Evolutionary conservation across 1,140 invertebrate genomes (phyloP).

Genomic region (Atta texana): DNA sequence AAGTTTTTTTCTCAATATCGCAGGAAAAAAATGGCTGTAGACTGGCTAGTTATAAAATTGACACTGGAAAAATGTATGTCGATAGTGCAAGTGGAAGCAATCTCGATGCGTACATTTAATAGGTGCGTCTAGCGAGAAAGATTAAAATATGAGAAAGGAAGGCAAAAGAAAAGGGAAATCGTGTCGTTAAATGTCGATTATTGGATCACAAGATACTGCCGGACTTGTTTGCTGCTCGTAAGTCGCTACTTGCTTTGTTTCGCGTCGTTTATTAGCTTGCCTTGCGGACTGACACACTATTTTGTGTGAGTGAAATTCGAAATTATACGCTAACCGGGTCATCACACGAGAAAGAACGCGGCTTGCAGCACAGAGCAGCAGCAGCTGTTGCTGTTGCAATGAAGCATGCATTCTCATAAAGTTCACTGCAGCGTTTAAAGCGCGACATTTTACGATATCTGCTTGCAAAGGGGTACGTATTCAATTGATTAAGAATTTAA

Average conservation of each 20-base stretch:
- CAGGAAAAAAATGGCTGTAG: not conserved
- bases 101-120: constrained; percentile 28
- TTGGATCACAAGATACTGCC: constrained; percentile 59
- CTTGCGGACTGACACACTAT: constrained; percentile 18
- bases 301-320: constrained; percentile 41
- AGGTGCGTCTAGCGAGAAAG: not conserved
- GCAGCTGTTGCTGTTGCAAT: not conserved
- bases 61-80: not conserved
- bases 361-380: not conserved
- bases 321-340: constrained; percentile 48
- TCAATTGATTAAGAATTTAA: not conserved
- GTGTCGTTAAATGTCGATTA: constrained; percentile 57
- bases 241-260: constrained; percentile 43
- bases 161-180: not conserved
- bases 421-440: constrained; percentile 1
- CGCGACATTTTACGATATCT: not conserved
- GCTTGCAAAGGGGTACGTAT: not conserved
- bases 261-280: constrained; percentile 43
- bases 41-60: constrained; percentile 43
- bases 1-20: too few species aligned
- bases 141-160: not conserved
- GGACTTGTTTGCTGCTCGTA: constrained; percentile 66
- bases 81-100: not conserved
- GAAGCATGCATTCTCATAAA: constrained; percentile 12
- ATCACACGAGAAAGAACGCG: not conserved